A percentile compares a stretch with the other conserved stretches of the same genome.
Conservation (phyloP, 2,113 vertebrate species). For the Amphilophus citrinellus region DNA sequence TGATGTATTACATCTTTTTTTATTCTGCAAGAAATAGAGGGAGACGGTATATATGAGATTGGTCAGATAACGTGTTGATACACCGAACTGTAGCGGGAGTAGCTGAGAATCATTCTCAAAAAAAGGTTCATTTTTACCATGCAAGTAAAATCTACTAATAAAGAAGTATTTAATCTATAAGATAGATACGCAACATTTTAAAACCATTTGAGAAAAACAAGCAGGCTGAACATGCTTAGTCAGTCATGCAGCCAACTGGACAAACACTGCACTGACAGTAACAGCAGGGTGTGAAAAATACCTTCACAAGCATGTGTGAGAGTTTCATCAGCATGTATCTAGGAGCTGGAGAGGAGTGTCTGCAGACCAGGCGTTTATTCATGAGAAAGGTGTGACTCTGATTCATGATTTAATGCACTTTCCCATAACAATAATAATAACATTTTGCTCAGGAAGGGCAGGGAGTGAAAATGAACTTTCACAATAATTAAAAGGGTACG, state of each 20-base stretch:
- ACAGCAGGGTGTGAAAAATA: slow-evolving; percentile 37
- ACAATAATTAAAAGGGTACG: neutral
- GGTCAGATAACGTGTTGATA: neutral
- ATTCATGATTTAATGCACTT: neutral
- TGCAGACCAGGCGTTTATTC: neutral
- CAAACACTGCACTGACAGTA: neutral
- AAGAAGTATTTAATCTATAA: neutral
- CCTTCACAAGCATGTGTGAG: neutral
- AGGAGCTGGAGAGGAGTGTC: neutral
- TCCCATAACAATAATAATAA: neutral
- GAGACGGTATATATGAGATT: neutral
- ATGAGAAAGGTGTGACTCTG: slow-evolving; percentile 17
- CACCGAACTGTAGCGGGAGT: neutral
- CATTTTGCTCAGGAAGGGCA: neutral
- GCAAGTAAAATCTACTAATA: neutral
- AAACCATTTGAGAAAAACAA: neutral
- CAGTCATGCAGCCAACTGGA: neutral
- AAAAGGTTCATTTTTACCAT: neutral
- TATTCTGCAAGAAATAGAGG: neutral
- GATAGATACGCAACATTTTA: neutral
- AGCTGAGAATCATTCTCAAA: neutral
- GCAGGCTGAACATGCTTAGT: neutral
- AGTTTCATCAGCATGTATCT: slow-evolving; percentile 15
- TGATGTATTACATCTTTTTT: neutral
- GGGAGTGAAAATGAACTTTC: slow-evolving; percentile 3